Base-by-base conservation (phyloP, 2,113 vertebrate species). In the Poicephalus gulielmi region DNA sequence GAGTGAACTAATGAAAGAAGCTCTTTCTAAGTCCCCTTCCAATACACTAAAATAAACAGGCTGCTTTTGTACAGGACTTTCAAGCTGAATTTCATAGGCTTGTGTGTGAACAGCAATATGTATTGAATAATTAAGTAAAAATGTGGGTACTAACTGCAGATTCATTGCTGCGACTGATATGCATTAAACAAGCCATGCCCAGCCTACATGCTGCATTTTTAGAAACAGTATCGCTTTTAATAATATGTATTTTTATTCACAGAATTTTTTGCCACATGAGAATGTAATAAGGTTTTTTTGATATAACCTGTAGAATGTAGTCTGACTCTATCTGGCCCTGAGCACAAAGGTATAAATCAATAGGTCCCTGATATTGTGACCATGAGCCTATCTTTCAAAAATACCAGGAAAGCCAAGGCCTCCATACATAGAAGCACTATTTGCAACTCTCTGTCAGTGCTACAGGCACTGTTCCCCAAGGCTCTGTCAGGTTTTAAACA, bases 281-380 rank as follows among this genome's bases (percentile, higher is more conserved):
- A 76, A 81, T 70, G 7, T 80, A 97, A 89, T 39, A 94, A 57
- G 6, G 77, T 83, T 92, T 93, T 94, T 93, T 82, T 10, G 6
- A 50, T 74, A 67, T 41, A 75, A 5, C 1, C 69, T 91, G 75
- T 68, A 96, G 57, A 78, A 93, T 70, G 17, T 46, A 94, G 60
- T 47, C 80, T 91, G 83, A 93, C 85, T 96, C 74, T 93, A 83
- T 93, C 83, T 81, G 76, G 60, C 96, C n/a, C 81, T 73, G n/a
- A 94, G 37, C 68, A 95, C 86, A 91, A 89, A 92, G 60, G 35
- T 92, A 97, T 96, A 96, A 97, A 97, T 98, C 96, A 97, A 87
- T 93, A 97, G 91, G 95, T n/a, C 50, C 27, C 81, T 95, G 76
- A 77, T 96, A 84, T 74, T 94, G 67, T 30, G 22, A 96, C 89